Conservation (phyloP, 2,888 invertebrate genomes). For the Colostygia pectinataria region DNA sequence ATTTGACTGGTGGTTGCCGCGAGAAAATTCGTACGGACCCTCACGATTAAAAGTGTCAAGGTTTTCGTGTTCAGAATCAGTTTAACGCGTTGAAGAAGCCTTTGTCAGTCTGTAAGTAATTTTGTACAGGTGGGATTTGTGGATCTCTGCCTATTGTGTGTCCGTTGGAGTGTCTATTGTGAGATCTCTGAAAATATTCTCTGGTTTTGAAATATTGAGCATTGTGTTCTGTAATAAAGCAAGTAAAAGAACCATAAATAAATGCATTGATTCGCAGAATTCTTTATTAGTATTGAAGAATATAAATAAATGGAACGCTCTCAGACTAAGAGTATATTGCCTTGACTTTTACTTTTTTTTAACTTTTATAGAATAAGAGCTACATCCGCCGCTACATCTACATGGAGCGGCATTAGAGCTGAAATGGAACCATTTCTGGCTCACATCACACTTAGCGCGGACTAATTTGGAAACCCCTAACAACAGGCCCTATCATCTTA, state of each 20-base stretch:
- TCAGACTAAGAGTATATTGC: too few species aligned
- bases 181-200: slow-evolving; percentile 12
- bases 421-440: too few species aligned
- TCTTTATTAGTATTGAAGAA: too few species aligned
- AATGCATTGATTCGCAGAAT: slow-evolving; percentile 8
- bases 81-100: slow-evolving; percentile 64
- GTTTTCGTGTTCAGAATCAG: slow-evolving; percentile 64
- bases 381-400: too few species aligned
- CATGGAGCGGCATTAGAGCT: too few species aligned
- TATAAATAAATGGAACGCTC: too few species aligned
- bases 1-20: slow-evolving; percentile 23
- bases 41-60: slow-evolving; percentile 48
- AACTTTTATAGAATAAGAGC: too few species aligned
- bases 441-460: too few species aligned
- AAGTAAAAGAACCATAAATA: neutral
- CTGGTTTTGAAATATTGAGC: slow-evolving; percentile 9
- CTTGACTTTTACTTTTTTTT: too few species aligned
- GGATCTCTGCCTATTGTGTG: slow-evolving; percentile 29
- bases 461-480: too few species aligned
- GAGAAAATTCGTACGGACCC: slow-evolving; percentile 28
- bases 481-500: too few species aligned
- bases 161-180: slow-evolving; percentile 31
- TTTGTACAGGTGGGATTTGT: slow-evolving; percentile 52
- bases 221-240: slow-evolving; percentile 11
- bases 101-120: slow-evolving; percentile 52